Conservation (phyloP, 2,888 invertebrate genomes). For the Xanthorhoe designata region DNA sequence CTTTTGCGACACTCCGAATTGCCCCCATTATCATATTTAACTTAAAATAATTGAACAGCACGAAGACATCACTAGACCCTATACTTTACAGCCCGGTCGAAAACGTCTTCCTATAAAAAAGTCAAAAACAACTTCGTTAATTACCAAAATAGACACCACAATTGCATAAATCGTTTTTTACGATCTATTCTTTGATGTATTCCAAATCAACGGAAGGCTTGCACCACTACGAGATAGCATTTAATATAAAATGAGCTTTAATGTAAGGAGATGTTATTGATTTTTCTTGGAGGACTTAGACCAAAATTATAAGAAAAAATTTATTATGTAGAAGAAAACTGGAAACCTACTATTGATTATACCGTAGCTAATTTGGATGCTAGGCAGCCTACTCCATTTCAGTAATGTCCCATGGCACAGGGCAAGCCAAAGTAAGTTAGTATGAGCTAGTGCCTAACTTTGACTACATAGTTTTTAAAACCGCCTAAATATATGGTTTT, state of each 20-base stretch:
- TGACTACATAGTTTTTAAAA: no score
- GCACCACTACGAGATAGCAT: not conserved
- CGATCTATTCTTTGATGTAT: slow-evolving; percentile 30
- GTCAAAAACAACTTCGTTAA: slow-evolving; percentile 24
- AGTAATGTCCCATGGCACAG: no score
- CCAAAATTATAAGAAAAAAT: no score
- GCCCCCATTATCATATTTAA: no score
- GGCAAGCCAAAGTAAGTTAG: no score
- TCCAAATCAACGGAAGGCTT: slow-evolving; percentile 13
- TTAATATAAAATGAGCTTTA: slow-evolving; percentile 9
- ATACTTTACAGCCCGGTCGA: slow-evolving; percentile 1
- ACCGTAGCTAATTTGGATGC: no score
- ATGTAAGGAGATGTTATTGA: not conserved
- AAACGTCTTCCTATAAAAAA: slow-evolving; percentile 12
- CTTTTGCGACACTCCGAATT: no score
- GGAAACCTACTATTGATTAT: no score
- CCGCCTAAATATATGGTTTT: no score
- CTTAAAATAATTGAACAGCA: not conserved
- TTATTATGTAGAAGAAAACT: no score
- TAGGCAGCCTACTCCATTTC: no score
- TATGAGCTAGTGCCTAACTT: no score
- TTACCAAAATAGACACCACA: slow-evolving; percentile 29
- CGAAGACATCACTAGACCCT: slow-evolving; percentile 5
- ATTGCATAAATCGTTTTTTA: slow-evolving; percentile 34
- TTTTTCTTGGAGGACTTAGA: not conserved